Evolutionary conservation across 1,140 invertebrate genomes (phyloP).

Genomic region (Zophobas atratus): DNA sequence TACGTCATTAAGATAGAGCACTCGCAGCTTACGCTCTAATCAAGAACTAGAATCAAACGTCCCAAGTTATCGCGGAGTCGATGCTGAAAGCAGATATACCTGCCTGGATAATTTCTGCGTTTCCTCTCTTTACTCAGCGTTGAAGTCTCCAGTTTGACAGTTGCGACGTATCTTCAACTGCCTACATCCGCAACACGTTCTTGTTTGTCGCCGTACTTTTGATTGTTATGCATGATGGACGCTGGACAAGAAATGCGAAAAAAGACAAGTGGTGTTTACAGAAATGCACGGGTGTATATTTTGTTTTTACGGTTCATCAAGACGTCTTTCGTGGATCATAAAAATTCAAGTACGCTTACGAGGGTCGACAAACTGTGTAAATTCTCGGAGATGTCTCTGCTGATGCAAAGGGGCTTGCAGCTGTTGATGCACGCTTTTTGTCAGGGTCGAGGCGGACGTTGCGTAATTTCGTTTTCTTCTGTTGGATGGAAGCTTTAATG

Average conservation of each 20-base stretch:
- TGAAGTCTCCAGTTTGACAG: slow-evolving; percentile 19
- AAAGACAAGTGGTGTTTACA: slow-evolving; percentile 1
- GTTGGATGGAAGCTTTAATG: too few relatives aligned
- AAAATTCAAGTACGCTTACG: slow-evolving; percentile 30
- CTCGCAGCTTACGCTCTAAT: too few relatives aligned
- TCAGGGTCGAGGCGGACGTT: too few relatives aligned
- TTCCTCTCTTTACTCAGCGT: slow-evolving; percentile 18
- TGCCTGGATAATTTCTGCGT: too few relatives aligned
- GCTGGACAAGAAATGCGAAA: neutral
- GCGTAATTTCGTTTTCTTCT: too few relatives aligned
- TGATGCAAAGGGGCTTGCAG: neutral
- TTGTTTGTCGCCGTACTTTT: neutral
- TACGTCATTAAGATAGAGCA: too few relatives aligned
- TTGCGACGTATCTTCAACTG: neutral
- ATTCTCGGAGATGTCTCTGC: slow-evolving; percentile 24
- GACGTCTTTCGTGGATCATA: slow-evolving; percentile 13
- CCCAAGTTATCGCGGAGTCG: too few relatives aligned
- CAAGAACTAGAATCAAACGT: too few relatives aligned
- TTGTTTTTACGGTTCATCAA: slow-evolving; percentile 39
- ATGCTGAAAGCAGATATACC: too few relatives aligned
- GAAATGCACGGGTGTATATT: slow-evolving; percentile 3
- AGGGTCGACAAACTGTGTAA: slow-evolving; percentile 28
- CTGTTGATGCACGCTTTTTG: neutral
- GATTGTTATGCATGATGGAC: slow-evolving; percentile 3
- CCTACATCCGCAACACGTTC: neutral